phyloP scores from a whole-genome alignment of 1,140 invertebrate species.

The Protaetia brevitarsis region DNA sequence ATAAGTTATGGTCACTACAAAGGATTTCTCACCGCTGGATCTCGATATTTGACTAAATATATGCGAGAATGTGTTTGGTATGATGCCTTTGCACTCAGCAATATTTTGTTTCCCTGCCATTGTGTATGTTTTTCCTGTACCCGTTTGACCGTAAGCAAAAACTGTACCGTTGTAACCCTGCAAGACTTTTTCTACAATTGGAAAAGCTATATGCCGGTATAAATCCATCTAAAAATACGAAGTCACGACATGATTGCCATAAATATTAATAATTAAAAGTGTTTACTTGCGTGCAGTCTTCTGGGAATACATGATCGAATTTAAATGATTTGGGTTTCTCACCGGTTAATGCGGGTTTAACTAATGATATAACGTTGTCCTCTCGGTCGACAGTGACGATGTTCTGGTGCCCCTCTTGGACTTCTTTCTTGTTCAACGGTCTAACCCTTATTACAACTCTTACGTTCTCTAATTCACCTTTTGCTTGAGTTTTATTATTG shows the following conservation, averaged over 20 bases:
- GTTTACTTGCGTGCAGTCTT: constrained; percentile 74
- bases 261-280: constrained; percentile 24
- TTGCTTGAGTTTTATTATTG: constrained; percentile 29
- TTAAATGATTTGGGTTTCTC: constrained; percentile 82
- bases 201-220: constrained; percentile 92
- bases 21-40: constrained; percentile 73
- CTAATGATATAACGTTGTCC: constrained; percentile 71
- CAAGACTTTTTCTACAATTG: constrained; percentile 91
- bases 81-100: constrained; percentile 86
- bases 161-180: constrained; percentile 96
- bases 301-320: constrained; percentile 90
- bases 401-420: constrained; percentile 63
- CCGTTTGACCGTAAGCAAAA: constrained; percentile 95
- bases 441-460: constrained; percentile 85
- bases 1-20: constrained; percentile 89
- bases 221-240: constrained; percentile 66
- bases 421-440: constrained; percentile 80
- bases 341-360: constrained; percentile 65
- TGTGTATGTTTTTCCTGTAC: constrained; percentile 95
- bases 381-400: constrained; percentile 73
- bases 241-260: background rate
- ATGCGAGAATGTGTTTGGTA: constrained; percentile 95
- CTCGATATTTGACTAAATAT: constrained; percentile 91
- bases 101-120: constrained; percentile 86
- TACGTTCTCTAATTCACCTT: constrained; percentile 62